phyloP scores from a whole-genome alignment of 2,888 invertebrate genomes.

The Heliconius erato region DNA sequence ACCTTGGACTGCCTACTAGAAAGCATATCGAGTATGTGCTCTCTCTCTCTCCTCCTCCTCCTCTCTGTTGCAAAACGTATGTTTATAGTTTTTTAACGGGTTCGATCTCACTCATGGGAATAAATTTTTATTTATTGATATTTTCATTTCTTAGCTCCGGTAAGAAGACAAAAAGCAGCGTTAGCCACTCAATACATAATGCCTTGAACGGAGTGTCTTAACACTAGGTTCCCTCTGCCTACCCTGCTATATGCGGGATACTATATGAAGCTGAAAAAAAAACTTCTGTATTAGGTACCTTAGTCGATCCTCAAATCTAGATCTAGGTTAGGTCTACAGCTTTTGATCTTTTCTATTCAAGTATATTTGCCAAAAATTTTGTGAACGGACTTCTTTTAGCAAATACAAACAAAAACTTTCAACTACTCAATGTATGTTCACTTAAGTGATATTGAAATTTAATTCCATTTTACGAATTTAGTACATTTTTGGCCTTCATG shows the following conservation, averaged over 20 bases:
- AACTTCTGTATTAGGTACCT: neutral
- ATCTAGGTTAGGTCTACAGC: slow-evolving; percentile 4
- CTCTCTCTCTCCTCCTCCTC: no score
- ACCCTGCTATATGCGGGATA: neutral
- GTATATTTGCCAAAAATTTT: slow-evolving; percentile 1
- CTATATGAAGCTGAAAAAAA: neutral
- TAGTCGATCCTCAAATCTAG: neutral
- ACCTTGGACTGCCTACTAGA: no score
- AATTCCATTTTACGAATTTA: neutral
- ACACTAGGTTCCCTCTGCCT: neutral
- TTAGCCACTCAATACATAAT: neutral
- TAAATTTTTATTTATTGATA: no score
- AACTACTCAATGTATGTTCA: slow-evolving; percentile 12
- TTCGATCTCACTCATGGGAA: no score
- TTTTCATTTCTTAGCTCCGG: neutral
- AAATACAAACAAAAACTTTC: neutral
- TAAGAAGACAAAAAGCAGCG: neutral
- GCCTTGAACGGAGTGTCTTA: neutral
- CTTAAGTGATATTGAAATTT: slow-evolving; percentile 12
- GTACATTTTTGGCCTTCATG: no score
- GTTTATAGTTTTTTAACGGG: no score
- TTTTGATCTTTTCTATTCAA: slow-evolving; percentile 7
- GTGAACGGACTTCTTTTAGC: neutral
- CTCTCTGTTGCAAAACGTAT: no score
- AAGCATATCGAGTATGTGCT: no score